Conservation (phyloP, 2,113 vertebrate genomes). For the Pungitius pungitius region DNA sequence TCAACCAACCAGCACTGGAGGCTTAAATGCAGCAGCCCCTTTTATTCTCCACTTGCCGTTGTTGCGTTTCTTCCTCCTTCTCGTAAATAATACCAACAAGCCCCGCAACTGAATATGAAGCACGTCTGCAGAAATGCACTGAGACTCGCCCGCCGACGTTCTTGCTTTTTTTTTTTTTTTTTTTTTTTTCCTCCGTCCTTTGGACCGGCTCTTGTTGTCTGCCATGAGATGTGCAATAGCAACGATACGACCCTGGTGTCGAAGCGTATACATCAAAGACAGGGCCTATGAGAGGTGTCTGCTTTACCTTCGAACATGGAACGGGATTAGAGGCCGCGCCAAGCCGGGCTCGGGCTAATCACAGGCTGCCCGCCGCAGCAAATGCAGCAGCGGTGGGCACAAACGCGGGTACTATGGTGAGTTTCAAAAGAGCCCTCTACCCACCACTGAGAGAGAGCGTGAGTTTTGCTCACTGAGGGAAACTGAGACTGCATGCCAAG, state of each 20-base stretch:
- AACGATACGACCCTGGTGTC: slow-evolving; percentile 87
- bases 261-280: slow-evolving; percentile 89
- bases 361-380: slow-evolving; percentile 76
- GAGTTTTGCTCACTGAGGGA: slow-evolving; percentile 45
- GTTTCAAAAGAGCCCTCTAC: slow-evolving; percentile 73
- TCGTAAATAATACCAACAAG: slow-evolving; percentile 68
- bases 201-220: slow-evolving; percentile 76
- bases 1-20: slow-evolving; percentile 69
- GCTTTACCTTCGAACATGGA: slow-evolving; percentile 88
- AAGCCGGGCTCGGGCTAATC: slow-evolving; percentile 83
- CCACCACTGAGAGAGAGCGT: slow-evolving; percentile 55
- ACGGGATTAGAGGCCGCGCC: slow-evolving; percentile 85
- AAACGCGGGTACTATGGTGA: slow-evolving; percentile 67
- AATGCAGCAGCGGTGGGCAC: slow-evolving; percentile 80
- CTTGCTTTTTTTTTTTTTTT: too few relatives aligned
- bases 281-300: slow-evolving; percentile 79
- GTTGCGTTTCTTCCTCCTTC: slow-evolving; percentile 49
- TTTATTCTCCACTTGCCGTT: slow-evolving; percentile 69
- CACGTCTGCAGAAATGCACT: slow-evolving; percentile 71
- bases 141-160: too few relatives aligned
- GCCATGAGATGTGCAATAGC: slow-evolving; percentile 82
- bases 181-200: slow-evolving; percentile 68
- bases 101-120: slow-evolving; percentile 64
- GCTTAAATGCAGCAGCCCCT: slow-evolving; percentile 71
- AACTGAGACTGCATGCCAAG: slow-evolving; percentile 51